phyloP scores from a whole-genome alignment of 2,797 vertebrate species.

The Hafferia zeledoni region DNA sequence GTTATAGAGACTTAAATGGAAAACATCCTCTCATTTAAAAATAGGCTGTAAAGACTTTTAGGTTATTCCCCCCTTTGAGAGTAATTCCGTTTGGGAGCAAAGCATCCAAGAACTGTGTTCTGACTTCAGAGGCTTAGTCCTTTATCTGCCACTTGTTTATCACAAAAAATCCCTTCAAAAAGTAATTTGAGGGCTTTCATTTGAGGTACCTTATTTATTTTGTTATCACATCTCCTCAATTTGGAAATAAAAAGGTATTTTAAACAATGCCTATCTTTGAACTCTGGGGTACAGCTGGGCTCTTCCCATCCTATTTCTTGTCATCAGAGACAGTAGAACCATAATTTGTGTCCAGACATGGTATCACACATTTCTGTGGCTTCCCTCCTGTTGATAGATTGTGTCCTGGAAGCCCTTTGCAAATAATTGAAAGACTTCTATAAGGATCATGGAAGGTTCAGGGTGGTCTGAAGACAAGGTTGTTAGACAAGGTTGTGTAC shows the following conservation, averaged over 20 bases:
- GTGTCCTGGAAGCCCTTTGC: neutral
- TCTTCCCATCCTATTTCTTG: neutral
- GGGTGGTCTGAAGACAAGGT: neutral
- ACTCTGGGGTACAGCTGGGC: neutral
- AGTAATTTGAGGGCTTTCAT: neutral
- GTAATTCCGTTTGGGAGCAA: neutral
- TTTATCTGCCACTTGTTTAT: neutral
- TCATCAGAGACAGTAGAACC: neutral
- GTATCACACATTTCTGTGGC: neutral
- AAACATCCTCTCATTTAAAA: constrained; percentile 41
- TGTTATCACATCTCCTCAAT: neutral
- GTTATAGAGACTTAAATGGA: constrained; percentile 21
- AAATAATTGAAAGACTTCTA: neutral
- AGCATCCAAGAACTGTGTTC: neutral
- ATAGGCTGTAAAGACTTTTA: neutral
- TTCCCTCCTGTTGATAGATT: neutral
- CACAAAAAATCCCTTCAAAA: neutral
- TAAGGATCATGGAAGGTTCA: neutral
- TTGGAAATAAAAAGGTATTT: neutral
- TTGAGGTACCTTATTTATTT: neutral
- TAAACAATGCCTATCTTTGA: neutral
- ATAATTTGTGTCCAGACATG: fast-evolving
- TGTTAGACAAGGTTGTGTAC: neutral
- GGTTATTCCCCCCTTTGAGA: constrained; percentile 12
- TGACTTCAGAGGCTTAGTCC: neutral